Conservation (phyloP, 2,888 invertebrate genomes). For the Lagria hirta region DNA sequence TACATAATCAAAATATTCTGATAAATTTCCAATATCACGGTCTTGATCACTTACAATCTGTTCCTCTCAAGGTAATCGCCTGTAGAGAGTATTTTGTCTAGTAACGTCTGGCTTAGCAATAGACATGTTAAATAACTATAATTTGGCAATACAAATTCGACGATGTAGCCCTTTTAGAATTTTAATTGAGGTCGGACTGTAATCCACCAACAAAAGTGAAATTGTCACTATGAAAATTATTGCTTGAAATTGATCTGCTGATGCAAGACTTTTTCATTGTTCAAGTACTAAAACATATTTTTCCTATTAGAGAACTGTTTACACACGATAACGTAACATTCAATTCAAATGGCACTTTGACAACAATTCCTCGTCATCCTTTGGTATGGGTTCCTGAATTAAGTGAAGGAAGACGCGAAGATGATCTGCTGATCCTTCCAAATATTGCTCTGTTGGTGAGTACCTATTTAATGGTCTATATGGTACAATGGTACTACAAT, state of each 20-base stretch:
- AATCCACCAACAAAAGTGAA: not conserved
- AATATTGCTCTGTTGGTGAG: slow-evolving; percentile 86
- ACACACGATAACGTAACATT: slow-evolving; percentile 71
- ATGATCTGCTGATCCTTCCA: slow-evolving; percentile 73
- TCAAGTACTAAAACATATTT: slow-evolving; percentile 15
- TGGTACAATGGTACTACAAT: no score
- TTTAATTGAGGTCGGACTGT: not conserved
- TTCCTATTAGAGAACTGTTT: slow-evolving; percentile 73
- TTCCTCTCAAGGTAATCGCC: no score
- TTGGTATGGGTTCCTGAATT: slow-evolving; percentile 74
- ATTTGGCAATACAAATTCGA: not conserved
- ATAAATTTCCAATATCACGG: no score
- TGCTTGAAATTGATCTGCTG: no score
- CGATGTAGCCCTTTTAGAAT: not conserved
- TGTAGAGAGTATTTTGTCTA: no score
- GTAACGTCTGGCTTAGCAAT: no score
- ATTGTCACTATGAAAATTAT: not conserved
- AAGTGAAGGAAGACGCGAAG: slow-evolving; percentile 72
- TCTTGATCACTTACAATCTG: no score
- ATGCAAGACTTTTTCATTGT: not conserved
- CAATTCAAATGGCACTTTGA: slow-evolving; percentile 74
- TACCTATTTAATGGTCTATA: no score
- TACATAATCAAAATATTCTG: no score
- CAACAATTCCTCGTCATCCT: slow-evolving; percentile 71
- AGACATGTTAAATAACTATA: not conserved